Percentiles rank a stretch among this genome's conserved stretches.
Evolutionary conservation across 1,140 invertebrate genomes (phyloP).

Genomic region (Pachyrhynchus sulphureomaculatus): DNA sequence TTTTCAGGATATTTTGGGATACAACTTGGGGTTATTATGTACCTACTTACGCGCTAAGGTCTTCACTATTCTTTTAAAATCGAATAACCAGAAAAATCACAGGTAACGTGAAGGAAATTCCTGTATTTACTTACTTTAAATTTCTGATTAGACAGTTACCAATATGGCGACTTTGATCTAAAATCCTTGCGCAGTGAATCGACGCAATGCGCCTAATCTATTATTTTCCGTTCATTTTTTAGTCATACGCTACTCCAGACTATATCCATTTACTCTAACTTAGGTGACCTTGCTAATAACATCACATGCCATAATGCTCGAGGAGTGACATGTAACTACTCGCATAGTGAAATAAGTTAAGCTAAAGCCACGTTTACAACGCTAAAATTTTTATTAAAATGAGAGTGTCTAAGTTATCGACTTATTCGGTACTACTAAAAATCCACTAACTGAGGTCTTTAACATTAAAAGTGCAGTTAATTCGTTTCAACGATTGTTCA

Average conservation of each 20-base stretch:
- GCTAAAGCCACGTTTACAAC: background rate
- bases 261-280: no score
- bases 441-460: no score
- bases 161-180: constrained; percentile 47
- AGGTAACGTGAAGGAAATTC: constrained; percentile 35
- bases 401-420: background rate
- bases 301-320: no score
- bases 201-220: constrained; percentile 6
- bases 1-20: constrained; percentile 3
- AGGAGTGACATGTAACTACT: background rate
- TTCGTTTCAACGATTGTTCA: no score
- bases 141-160: constrained; percentile 47
- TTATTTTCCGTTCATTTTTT: background rate
- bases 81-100: constrained; percentile 30
- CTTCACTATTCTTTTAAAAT: constrained; percentile 22
- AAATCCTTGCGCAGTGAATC: constrained; percentile 32
- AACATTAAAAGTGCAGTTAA: no score
- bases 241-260: background rate
- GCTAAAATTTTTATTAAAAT: background rate
- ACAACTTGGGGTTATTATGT: constrained; percentile 9
- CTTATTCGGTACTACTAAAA: no score
- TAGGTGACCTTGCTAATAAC: no score
- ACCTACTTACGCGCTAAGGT: constrained; percentile 37
- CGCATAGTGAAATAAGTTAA: background rate
- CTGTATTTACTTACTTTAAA: constrained; percentile 47